phyloP scores from a whole-genome alignment of 2,797 vertebrate genomes.

The Rhinogobio ventralis region DNA sequence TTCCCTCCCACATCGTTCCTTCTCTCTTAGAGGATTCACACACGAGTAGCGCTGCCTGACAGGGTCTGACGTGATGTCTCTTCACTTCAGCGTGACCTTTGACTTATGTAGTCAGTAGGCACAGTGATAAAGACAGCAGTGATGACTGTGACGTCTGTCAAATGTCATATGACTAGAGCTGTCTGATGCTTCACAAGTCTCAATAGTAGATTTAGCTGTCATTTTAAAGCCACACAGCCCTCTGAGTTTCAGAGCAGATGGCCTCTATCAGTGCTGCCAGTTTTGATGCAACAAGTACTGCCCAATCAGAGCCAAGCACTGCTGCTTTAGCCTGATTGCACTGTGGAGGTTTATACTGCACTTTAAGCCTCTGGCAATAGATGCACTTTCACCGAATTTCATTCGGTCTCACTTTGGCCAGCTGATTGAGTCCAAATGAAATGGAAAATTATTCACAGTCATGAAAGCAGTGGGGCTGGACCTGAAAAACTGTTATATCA shows the following conservation, averaged over 20 bases:
- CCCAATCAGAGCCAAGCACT: conserved; percentile 34
- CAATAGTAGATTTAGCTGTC: conserved; percentile 34
- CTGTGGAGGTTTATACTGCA: conserved; percentile 28
- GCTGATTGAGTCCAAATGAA: conserved; percentile 31
- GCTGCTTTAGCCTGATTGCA: conserved; percentile 47
- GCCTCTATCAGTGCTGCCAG: conserved; percentile 44
- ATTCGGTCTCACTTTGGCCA: conserved; percentile 9
- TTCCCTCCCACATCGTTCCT: conserved; percentile 35
- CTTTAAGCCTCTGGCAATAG: conserved; percentile 34
- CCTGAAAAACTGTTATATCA: conserved; percentile 4
- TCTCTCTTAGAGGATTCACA: conserved; percentile 27
- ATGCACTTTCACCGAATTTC: conserved; percentile 6
- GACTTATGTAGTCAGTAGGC: conserved; percentile 29
- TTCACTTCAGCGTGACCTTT: conserved; percentile 22
- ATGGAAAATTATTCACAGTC: conserved; percentile 35
- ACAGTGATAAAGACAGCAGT: conserved; percentile 34
- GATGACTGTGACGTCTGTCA: conserved; percentile 27
- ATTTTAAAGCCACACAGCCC: conserved; percentile 29
- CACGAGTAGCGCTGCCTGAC: conserved; percentile 20
- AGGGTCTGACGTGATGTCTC: neutral
- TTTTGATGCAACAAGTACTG: conserved; percentile 30
- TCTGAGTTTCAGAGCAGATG: conserved; percentile 44
- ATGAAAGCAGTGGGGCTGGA: neutral
- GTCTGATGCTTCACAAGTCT: conserved; percentile 30
- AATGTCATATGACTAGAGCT: conserved; percentile 18